A percentile compares a stretch with the other conserved stretches of the same genome.
Evolutionary conservation across 1,140 invertebrate genomes (phyloP).

Genomic region (Halictus rubicundus): DNA sequence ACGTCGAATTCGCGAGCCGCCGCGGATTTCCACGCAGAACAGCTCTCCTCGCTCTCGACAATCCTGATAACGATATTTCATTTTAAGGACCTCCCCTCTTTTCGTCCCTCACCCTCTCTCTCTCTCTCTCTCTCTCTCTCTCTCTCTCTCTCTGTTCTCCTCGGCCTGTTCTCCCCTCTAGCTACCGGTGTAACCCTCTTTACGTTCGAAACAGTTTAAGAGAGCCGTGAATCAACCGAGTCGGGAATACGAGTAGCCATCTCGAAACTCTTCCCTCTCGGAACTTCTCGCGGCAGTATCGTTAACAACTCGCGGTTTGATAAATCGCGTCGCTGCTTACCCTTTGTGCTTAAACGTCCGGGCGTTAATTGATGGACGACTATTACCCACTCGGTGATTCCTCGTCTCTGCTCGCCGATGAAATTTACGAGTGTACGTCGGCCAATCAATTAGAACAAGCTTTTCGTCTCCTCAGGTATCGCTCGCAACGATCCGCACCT

Average conservation of each 20-base stretch:
- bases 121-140: background rate
- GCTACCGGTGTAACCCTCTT: slow-evolving; percentile 19
- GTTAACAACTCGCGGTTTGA: slow-evolving; percentile 32
- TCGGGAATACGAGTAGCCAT: slow-evolving; percentile 39
- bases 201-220: slow-evolving; percentile 40
- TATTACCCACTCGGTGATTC: background rate
- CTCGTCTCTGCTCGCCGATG: background rate
- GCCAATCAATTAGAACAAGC: too few species aligned
- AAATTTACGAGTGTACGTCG: background rate
- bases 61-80: slow-evolving; percentile 37
- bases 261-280: slow-evolving; percentile 11
- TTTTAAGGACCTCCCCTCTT: background rate
- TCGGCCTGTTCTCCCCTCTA: background rate
- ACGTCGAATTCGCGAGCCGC: slow-evolving; percentile 10
- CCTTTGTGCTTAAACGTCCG: background rate
- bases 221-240: slow-evolving; percentile 39
- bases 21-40: background rate
- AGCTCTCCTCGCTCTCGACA: background rate
- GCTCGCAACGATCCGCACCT: too few species aligned
- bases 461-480: too few species aligned
- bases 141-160: background rate
- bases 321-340: slow-evolving; percentile 15
- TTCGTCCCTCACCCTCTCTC: background rate
- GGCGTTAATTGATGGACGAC: background rate
- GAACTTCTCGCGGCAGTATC: slow-evolving; percentile 18